Percentiles rank a stretch among this genome's conserved stretches.
These are phyloP conservation scores for Melanocharis versteri DNA, from an alignment of 2,113 vertebrate genomes.

Conservation along the genomic window DNA sequence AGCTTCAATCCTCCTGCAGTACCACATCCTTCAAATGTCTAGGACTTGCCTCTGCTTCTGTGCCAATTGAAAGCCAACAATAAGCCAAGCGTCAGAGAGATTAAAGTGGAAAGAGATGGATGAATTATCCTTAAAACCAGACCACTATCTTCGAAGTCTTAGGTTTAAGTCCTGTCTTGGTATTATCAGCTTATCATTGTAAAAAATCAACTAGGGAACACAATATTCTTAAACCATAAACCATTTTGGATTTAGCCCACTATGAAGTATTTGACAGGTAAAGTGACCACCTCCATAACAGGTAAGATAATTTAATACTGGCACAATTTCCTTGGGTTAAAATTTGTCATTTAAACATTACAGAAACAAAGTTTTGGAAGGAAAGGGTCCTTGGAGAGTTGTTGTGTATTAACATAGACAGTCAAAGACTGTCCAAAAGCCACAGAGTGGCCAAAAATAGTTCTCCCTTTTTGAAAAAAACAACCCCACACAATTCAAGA, in stretches of 20 bases:
- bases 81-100: background rate
- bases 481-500: background rate
- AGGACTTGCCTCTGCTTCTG: background rate
- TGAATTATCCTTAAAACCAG: background rate
- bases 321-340: background rate
- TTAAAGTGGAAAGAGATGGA: background rate
- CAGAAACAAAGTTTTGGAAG: background rate
- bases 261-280: background rate
- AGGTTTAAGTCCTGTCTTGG: background rate
- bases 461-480: background rate
- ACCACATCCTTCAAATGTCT: background rate
- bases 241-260: background rate
- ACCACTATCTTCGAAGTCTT: background rate
- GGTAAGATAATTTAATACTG: background rate
- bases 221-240: background rate
- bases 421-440: background rate
- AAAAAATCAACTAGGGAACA: background rate
- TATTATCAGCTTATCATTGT: background rate
- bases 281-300: background rate
- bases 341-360: background rate
- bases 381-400: background rate
- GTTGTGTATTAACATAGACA: background rate
- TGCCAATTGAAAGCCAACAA: background rate
- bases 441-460: background rate
- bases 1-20: accelerated